Evolutionary conservation across 2,797 vertebrate species (phyloP).

Genomic region (Gymnothorax javanicus): DNA sequence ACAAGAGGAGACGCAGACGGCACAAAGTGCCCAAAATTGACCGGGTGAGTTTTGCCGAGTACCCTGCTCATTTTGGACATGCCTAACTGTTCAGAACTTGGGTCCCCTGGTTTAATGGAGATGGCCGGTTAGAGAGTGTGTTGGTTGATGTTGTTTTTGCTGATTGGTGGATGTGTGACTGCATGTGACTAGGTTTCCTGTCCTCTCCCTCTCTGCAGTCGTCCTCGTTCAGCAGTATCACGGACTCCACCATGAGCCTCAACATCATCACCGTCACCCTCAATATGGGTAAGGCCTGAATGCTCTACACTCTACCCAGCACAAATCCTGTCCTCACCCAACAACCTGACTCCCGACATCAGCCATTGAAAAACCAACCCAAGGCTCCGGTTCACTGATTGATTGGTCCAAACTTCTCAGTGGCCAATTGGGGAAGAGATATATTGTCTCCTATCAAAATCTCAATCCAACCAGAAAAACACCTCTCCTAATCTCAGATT

Average conservation of each 20-base stretch:
- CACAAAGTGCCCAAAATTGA: constrained; percentile 95
- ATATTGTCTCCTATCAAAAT: too few relatives aligned
- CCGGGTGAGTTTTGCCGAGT: constrained; percentile 72
- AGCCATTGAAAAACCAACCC: background rate
- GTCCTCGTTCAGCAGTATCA: constrained; percentile 98
- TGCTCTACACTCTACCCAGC: background rate
- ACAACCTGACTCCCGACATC: too few relatives aligned
- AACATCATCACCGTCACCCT: constrained; percentile 98
- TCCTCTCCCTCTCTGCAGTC: constrained; percentile 94
- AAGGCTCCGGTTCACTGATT: too few relatives aligned
- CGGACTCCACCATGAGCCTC: constrained; percentile 98
- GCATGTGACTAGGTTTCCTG: background rate
- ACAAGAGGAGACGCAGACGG: constrained; percentile 89
- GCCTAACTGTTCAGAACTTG: background rate
- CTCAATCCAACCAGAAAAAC: too few relatives aligned
- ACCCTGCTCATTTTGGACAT: too few relatives aligned
- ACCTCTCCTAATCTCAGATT: too few relatives aligned
- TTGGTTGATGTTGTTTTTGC: background rate
- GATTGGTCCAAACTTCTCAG: too few relatives aligned
- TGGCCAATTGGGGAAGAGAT: too few relatives aligned
- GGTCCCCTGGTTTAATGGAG: background rate
- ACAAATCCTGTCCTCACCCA: background rate
- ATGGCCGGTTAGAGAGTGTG: background rate
- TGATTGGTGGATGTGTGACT: background rate
- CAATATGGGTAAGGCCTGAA: constrained; percentile 90